These are phyloP conservation scores for Nephrotoma flavescens DNA, from an alignment of 2,888 invertebrate genomes.

Conservation along the genomic window DNA sequence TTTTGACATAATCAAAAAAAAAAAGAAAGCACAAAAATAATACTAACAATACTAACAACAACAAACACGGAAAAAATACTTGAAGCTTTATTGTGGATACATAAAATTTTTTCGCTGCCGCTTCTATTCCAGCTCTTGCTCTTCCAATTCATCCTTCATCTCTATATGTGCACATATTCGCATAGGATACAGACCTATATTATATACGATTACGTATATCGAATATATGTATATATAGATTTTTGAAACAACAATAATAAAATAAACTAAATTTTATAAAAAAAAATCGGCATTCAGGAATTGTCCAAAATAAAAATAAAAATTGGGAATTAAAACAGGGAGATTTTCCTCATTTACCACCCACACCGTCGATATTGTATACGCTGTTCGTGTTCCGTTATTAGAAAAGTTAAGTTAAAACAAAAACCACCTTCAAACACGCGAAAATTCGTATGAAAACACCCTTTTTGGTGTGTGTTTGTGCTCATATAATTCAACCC, in stretches of 20 bases:
- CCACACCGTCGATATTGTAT: neutral
- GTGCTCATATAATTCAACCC: neutral
- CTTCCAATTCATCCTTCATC: slow-evolving; percentile 4
- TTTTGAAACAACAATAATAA: neutral
- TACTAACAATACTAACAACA: neutral
- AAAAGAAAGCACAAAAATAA: neutral
- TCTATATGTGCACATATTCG: neutral
- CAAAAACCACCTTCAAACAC: slow-evolving; percentile 1
- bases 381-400: neutral
- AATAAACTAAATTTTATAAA: neutral
- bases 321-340: neutral
- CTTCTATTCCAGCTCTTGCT: neutral
- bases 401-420: neutral
- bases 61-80: neutral
- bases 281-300: neutral
- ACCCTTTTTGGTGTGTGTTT: neutral
- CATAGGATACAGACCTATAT: neutral
- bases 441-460: neutral
- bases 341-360: neutral
- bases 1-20: neutral
- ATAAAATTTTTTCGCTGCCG: neutral
- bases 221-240: neutral
- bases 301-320: neutral
- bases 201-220: neutral
- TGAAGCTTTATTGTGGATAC: slow-evolving; percentile 1